A percentile compares a stretch with the other conserved stretches of the same genome.
These are phyloP conservation scores for Neuroscelio doddi DNA, from an alignment of 2,888 invertebrate genomes.

Conservation along the genomic window DNA sequence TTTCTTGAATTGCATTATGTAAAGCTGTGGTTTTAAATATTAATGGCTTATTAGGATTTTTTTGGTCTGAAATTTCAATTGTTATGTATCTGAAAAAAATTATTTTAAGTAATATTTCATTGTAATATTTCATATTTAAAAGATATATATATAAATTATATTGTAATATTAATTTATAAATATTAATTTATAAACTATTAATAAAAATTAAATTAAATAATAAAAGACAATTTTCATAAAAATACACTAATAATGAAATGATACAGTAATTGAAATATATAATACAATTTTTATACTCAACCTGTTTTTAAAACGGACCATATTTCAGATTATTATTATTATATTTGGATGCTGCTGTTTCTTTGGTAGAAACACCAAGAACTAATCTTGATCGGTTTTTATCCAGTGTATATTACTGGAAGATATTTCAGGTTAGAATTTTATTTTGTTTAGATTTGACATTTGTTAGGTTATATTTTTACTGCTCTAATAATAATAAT, in stretches of 20 bases:
- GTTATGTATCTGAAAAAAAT: constrained; percentile 78
- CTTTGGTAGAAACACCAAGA: too few relatives aligned
- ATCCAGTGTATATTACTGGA: too few relatives aligned
- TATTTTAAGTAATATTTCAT: too few relatives aligned
- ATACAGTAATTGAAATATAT: background rate
- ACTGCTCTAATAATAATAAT: too few relatives aligned
- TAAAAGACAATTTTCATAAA: too few relatives aligned
- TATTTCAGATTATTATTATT: constrained; percentile 63
- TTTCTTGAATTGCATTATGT: constrained; percentile 75
- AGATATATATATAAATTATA: constrained; percentile 8
- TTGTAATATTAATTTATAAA: constrained; percentile 2
- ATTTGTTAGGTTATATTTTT: background rate
- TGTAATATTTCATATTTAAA: constrained; percentile 18
- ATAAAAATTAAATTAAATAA: too few relatives aligned
- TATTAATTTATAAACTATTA: too few relatives aligned
- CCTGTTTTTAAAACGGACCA: constrained; percentile 82
- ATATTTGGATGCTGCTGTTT: too few relatives aligned
- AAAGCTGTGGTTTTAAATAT: constrained; percentile 74
- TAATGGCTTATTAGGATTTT: constrained; percentile 73
- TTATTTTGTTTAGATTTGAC: background rate
- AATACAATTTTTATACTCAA: too few relatives aligned
- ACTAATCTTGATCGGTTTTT: too few relatives aligned
- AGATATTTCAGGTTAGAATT: constrained; percentile 49
- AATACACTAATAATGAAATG: background rate
- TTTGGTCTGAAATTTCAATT: constrained; percentile 76